A percentile compares a stretch with the other conserved stretches of the same genome.
Evolutionary conservation across 2,113 vertebrate genomes (phyloP).

Genomic region (Toxotes jaculatrix): DNA sequence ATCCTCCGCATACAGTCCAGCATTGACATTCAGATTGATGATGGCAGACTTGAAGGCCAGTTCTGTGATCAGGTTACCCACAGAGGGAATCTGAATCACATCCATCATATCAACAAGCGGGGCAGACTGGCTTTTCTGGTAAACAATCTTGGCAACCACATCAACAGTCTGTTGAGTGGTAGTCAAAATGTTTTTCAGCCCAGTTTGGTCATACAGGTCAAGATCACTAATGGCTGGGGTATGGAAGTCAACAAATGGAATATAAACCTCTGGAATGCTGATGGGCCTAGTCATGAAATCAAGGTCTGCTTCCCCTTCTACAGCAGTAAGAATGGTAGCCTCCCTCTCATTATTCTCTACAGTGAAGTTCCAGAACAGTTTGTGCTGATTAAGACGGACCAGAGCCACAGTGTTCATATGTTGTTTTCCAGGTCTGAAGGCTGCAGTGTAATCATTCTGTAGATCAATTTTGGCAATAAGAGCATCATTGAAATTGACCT

Average conservation of each 20-base stretch:
- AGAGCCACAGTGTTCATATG: too few relatives aligned
- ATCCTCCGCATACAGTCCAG: constrained; percentile 87
- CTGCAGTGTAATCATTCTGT: too few relatives aligned
- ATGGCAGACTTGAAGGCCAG: constrained; percentile 92
- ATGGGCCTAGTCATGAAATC: constrained; percentile 90
- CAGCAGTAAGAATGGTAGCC: constrained; percentile 78
- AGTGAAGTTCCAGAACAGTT: constrained; percentile 71
- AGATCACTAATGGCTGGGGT: constrained; percentile 84
- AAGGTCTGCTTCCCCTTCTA: constrained; percentile 90
- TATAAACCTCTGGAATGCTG: constrained; percentile 85
- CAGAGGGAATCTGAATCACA: constrained; percentile 80
- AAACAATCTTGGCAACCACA: constrained; percentile 87
- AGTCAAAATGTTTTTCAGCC: constrained; percentile 88
- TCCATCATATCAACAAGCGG: constrained; percentile 77
- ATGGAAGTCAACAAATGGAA: constrained; percentile 83
- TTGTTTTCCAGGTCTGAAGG: too few relatives aligned
- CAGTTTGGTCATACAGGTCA: constrained; percentile 89
- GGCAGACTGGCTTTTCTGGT: constrained; percentile 86
- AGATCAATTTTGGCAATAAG: too few relatives aligned
- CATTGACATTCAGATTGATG: constrained; percentile 88
- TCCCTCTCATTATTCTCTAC: constrained; percentile 84
- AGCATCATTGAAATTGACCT: too few relatives aligned
- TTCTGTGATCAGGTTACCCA: constrained; percentile 90
- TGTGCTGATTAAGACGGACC: not conserved
- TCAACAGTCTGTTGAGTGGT: constrained; percentile 90